These are phyloP conservation scores for Calameuta pallipes DNA, from an alignment of 2,888 invertebrate species.

Conservation along the genomic window DNA sequence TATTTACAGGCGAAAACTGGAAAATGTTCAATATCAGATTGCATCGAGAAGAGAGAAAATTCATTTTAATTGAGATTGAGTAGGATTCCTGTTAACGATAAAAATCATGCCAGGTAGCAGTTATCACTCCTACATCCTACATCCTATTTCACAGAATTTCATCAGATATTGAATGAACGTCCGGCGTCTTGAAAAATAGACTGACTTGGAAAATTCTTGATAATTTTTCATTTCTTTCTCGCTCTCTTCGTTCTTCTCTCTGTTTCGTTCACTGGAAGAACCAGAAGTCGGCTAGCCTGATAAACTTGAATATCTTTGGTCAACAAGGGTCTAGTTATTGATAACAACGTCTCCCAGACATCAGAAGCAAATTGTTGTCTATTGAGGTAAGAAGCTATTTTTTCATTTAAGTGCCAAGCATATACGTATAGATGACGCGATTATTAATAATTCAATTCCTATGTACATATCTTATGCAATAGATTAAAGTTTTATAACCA, in stretches of 20 bases:
- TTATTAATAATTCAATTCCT: not conserved
- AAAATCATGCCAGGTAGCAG: no score
- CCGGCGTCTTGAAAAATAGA: not conserved
- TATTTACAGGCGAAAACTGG: not conserved
- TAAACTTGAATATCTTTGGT: not conserved
- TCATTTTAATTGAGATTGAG: no score
- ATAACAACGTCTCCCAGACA: not conserved
- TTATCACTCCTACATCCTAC: no score
- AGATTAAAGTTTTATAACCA: not conserved
- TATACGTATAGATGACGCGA: not conserved
- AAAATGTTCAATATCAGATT: not conserved
- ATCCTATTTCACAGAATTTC: no score
- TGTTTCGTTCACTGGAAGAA: not conserved
- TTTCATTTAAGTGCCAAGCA: not conserved
- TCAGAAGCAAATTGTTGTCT: not conserved
- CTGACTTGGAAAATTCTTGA: not conserved
- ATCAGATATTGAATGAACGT: no score
- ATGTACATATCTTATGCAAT: not conserved
- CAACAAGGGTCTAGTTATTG: not conserved
- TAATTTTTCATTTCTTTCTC: not conserved
- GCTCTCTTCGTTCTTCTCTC: not conserved
- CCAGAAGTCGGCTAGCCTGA: not conserved
- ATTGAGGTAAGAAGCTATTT: not conserved
- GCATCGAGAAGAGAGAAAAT: no score
- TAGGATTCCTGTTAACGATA: no score